phyloP scores from a whole-genome alignment of 2,888 invertebrate genomes.

The Bombylius discolor region DNA sequence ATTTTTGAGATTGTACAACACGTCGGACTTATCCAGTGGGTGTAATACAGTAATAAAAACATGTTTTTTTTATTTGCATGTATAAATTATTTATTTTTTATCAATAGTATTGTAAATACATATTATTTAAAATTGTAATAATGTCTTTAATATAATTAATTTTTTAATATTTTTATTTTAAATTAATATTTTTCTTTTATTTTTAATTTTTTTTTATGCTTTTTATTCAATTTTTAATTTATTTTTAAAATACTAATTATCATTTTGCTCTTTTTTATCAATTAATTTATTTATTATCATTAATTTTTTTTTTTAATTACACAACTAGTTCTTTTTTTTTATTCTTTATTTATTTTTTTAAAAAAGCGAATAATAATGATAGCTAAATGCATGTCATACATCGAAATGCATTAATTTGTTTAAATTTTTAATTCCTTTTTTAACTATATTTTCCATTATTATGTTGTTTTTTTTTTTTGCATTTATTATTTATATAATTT shows the following conservation, averaged over 20 bases:
- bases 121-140: slow-evolving; percentile 4
- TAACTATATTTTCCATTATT: no score
- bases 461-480: no score
- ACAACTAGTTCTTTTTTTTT: no score
- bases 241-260: not conserved
- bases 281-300: not conserved
- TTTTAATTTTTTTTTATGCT: not conserved
- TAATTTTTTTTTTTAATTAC: no score
- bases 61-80: not conserved
- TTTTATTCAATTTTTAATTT: not conserved
- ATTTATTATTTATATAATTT: no score
- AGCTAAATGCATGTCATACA: no score
- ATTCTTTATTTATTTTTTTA: no score
- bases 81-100: slow-evolving; percentile 6
- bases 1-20: no score
- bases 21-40: no score
- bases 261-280: not conserved
- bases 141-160: slow-evolving; percentile 5
- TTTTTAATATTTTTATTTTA: not conserved
- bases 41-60: not conserved
- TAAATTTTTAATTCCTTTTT: no score
- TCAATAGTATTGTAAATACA: slow-evolving; percentile 6
- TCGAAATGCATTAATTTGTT: no score
- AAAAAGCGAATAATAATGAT: no score
- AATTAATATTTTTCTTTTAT: not conserved